Base-by-base conservation (phyloP, 2,113 vertebrate genomes). In the Crotalus viridis region DNA sequence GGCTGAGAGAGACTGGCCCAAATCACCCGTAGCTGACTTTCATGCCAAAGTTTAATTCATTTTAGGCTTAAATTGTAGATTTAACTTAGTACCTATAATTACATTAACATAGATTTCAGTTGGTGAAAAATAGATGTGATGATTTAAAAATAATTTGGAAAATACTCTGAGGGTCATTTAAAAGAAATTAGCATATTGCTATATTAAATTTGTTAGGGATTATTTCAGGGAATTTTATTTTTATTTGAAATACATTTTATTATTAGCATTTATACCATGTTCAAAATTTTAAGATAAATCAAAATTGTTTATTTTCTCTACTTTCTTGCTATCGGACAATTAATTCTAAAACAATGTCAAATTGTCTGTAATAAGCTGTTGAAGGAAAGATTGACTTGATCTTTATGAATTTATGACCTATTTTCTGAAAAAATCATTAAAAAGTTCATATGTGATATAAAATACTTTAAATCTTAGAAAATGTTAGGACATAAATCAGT, bases 171-270 rank as follows among this genome's bases (percentile, higher is more conserved):
- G 48, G 26, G 56, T 59, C 88, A 90, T 28, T 54, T 46, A 19
- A 85, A 85, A 90, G 91, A n/a, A 26, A 91, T 56, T 55, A 86
- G 90, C 43, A 61, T 88, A 1, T 54, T 13, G 39, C 89, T 81
- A 89, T 94, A 64, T 10, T 96, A 90, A 96, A 95, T 96, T 97
- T 96, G 91, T 93, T 93, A 92, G 93, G 93, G 93, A 94, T 97
- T 95, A 96, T 64, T 93, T 93, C 89, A 61, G 87, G 91, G 94
- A 95, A 93, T 96, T 91, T 90, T 89, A 21, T 91, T 56, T 95
- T 95, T 96, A 96, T 96, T 95, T 95, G 92, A 85, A 93, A 46
- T 33, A 95, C 95, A 95, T 95, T 93, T 64, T 95, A 59, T 54
- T 4, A 9, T 10, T 93, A 74, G 55, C 7, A 57, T 51, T 90